Conservation (phyloP, 2,113 vertebrate species). For the Sitta europaea region DNA sequence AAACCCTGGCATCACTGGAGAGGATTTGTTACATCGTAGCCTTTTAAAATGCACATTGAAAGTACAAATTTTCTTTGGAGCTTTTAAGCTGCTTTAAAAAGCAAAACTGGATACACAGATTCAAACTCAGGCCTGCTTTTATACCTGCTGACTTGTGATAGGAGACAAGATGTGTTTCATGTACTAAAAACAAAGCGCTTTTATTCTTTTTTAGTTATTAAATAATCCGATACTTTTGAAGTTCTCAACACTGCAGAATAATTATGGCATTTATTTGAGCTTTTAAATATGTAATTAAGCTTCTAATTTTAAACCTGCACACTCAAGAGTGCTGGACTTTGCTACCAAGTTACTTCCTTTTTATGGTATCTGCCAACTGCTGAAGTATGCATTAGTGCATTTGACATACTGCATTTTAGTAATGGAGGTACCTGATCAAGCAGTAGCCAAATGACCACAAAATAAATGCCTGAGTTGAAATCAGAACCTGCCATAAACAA, state of each 20-base stretch:
- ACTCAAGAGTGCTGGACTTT: slow-evolving; percentile 26
- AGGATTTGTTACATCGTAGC: background rate
- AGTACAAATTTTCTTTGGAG: background rate
- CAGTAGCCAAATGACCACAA: background rate
- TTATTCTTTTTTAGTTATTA: background rate
- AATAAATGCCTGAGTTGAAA: background rate
- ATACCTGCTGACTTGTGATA: background rate
- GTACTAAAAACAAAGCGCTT: background rate
- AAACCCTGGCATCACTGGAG: rapidly evolving
- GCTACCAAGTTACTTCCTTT: slow-evolving; percentile 16
- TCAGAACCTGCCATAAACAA: background rate
- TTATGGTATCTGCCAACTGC: slow-evolving; percentile 15
- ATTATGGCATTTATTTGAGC: background rate
- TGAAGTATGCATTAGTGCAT: slow-evolving; percentile 1
- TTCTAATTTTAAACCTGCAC: slow-evolving; percentile 37
- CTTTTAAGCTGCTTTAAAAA: background rate
- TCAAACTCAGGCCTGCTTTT: background rate
- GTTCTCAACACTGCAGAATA: background rate
- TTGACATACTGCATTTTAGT: background rate
- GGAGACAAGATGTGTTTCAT: background rate
- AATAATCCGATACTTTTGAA: background rate
- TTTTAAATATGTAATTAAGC: slow-evolving; percentile 11
- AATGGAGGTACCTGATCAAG: background rate
- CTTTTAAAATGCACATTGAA: background rate
- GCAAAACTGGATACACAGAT: background rate